A percentile compares a stretch with the other conserved stretches of the same genome.
Evolutionary conservation across 2,888 invertebrate genomes (phyloP).

Genomic region (Nemoura dubitans): DNA sequence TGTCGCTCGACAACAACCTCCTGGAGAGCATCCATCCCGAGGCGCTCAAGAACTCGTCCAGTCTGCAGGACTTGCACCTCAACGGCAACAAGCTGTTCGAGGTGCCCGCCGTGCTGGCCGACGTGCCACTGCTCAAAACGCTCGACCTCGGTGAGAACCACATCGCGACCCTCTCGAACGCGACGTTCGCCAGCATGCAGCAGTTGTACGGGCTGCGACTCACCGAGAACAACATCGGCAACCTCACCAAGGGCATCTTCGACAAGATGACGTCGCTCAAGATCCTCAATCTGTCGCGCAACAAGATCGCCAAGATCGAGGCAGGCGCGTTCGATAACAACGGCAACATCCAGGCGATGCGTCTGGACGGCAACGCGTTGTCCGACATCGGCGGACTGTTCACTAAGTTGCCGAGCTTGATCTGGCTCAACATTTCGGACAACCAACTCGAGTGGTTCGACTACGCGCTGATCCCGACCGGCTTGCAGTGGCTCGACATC

Average conservation of each 20-base stretch:
- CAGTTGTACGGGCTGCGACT: constrained; percentile 83
- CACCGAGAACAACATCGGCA: constrained; percentile 85
- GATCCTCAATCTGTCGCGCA: constrained; percentile 84
- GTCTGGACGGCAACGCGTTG: constrained; percentile 83
- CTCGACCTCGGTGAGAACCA: constrained; percentile 88
- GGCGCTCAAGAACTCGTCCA: constrained; percentile 80
- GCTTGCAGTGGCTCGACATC: constrained; percentile 85
- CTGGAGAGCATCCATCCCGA: constrained; percentile 78
- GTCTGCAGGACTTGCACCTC: constrained; percentile 82
- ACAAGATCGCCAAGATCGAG: constrained; percentile 82
- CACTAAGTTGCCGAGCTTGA: constrained; percentile 80
- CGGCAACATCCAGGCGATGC: constrained; percentile 79
- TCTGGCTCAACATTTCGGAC: constrained; percentile 87
- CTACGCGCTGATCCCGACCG: constrained; percentile 84
- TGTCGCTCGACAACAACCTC: constrained; percentile 83
- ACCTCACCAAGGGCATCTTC: constrained; percentile 81
- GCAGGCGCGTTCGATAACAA: constrained; percentile 81
- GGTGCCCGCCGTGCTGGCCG: constrained; percentile 77
- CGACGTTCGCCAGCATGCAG: constrained; percentile 81
- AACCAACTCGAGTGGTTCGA: constrained; percentile 86
- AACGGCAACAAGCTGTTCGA: constrained; percentile 81
- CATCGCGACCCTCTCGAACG: constrained; percentile 79
- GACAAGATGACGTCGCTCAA: constrained; percentile 80
- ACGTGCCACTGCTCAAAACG: constrained; percentile 79
- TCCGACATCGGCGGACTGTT: constrained; percentile 82